Percentiles rank a stretch among this genome's conserved stretches.
These are phyloP conservation scores for Drosophila kurseongensis DNA, from an alignment of 1,140 invertebrate species.

Conservation along the genomic window DNA sequence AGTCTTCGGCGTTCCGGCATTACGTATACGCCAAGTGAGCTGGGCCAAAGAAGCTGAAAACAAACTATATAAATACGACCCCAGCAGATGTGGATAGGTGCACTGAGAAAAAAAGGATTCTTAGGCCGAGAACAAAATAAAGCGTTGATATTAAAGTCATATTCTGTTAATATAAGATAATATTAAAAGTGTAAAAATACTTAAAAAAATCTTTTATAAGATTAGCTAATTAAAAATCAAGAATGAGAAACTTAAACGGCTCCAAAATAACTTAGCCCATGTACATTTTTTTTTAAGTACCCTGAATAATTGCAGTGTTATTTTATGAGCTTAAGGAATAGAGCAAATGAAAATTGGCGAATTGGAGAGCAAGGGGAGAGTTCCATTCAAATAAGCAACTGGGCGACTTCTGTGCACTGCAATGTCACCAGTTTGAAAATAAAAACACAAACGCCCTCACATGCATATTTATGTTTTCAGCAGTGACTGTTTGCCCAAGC, in stretches of 20 bases:
- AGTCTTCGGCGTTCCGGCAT: slow-evolving; percentile 26
- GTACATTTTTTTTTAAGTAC: too few species aligned
- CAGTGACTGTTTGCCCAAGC: slow-evolving; percentile 33
- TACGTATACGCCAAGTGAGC: slow-evolving; percentile 66
- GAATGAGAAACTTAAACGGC: too few species aligned
- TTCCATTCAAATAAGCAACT: slow-evolving; percentile 43
- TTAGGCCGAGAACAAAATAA: too few species aligned
- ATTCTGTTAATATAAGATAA: too few species aligned
- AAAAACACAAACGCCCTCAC: slow-evolving; percentile 23
- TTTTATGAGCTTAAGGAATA: slow-evolving; percentile 23
- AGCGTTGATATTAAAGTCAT: too few species aligned
- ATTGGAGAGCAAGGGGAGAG: slow-evolving; percentile 17
- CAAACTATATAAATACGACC: slow-evolving; percentile 59
- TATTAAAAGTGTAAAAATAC: too few species aligned
- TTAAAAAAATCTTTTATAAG: too few species aligned
- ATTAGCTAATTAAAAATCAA: neutral
- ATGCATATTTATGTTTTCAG: slow-evolving; percentile 55
- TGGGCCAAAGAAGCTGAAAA: slow-evolving; percentile 45
- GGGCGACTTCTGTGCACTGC: slow-evolving; percentile 48
- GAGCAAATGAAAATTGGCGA: slow-evolving; percentile 60
- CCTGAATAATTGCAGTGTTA: neutral
- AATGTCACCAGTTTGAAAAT: slow-evolving; percentile 65
- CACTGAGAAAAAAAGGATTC: slow-evolving; percentile 8
- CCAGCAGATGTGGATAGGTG: slow-evolving; percentile 15
- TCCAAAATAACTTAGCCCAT: too few species aligned